Evolutionary conservation across 2,113 vertebrate species (phyloP).

Genomic region (Brienomyrus longianalis): DNA sequence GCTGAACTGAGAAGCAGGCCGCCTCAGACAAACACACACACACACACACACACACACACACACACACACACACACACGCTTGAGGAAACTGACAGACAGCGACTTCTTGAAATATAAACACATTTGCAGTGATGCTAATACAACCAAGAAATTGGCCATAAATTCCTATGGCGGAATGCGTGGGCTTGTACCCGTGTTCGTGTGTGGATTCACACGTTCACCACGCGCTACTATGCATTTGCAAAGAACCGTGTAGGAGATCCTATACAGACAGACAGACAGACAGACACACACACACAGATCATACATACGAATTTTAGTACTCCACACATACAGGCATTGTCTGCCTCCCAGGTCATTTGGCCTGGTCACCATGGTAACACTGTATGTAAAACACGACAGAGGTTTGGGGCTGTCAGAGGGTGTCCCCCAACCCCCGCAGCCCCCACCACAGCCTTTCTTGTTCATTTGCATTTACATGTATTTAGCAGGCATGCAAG

Average conservation of each 20-base stretch:
- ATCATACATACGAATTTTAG: slow-evolving; percentile 16
- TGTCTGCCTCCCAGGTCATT: slow-evolving; percentile 57
- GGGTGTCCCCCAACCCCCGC: slow-evolving; percentile 38
- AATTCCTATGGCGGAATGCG: background rate
- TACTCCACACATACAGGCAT: slow-evolving; percentile 30
- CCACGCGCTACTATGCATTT: background rate
- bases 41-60: slow-evolving; percentile 8
- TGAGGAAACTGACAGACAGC: slow-evolving; percentile 1
- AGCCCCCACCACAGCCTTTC: background rate
- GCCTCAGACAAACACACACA: slow-evolving; percentile 19
- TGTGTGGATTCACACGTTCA: background rate
- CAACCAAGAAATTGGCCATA: background rate
- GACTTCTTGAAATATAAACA: background rate
- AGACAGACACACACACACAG: background rate
- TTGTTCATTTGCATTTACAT: background rate
- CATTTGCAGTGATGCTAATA: background rate
- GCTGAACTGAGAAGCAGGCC: slow-evolving; percentile 63
- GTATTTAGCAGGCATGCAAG: background rate
- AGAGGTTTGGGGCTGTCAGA: slow-evolving; percentile 49
- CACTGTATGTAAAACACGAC: slow-evolving; percentile 64
- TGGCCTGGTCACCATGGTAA: slow-evolving; percentile 71
- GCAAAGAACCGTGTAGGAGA: background rate
- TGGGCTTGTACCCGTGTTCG: background rate
- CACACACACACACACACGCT: slow-evolving; percentile 9
- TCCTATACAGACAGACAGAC: slow-evolving; percentile 18